Percentiles rank a stretch among this genome's conserved stretches.
phyloP scores from a whole-genome alignment of 2,113 vertebrate genomes.

The Psophia crepitans region DNA sequence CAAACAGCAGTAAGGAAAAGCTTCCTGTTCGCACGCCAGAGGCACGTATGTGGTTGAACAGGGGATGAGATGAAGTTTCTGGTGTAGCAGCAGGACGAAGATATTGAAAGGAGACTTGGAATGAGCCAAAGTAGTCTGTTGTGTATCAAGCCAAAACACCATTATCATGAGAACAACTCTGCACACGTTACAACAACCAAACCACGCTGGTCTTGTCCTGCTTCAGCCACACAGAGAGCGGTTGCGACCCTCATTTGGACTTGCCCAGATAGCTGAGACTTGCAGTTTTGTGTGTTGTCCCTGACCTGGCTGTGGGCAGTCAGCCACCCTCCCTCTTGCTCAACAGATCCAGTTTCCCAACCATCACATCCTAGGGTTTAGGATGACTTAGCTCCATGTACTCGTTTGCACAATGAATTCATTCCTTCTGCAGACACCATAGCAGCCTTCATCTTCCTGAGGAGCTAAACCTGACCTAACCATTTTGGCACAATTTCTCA shows the following conservation, averaged over 20 bases:
- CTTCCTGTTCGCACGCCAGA: not conserved
- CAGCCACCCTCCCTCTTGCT: not conserved
- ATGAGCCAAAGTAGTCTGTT: not conserved
- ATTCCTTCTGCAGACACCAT: not conserved
- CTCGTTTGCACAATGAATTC: not conserved
- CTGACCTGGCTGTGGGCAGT: not conserved
- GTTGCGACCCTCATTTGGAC: not conserved
- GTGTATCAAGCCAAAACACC: not conserved
- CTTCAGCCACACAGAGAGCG: not conserved
- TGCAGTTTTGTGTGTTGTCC: not conserved
- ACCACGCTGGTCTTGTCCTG: not conserved
- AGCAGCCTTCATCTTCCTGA: not conserved
- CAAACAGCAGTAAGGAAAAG: not conserved
- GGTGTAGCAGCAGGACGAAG: not conserved
- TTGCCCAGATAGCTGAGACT: not conserved
- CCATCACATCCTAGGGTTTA: not conserved
- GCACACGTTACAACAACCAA: not conserved
- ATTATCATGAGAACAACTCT: not conserved
- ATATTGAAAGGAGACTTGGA: not conserved
- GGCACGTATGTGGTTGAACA: not conserved
- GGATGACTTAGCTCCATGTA: not conserved
- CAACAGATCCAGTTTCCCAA: not conserved
- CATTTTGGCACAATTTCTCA: not conserved
- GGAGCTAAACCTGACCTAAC: not conserved
- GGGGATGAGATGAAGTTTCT: not conserved